Evolutionary conservation across 1,140 invertebrate species (phyloP), one percentile per base, ranked within the genome.

Genomic region (Drosophila tani): DNA sequence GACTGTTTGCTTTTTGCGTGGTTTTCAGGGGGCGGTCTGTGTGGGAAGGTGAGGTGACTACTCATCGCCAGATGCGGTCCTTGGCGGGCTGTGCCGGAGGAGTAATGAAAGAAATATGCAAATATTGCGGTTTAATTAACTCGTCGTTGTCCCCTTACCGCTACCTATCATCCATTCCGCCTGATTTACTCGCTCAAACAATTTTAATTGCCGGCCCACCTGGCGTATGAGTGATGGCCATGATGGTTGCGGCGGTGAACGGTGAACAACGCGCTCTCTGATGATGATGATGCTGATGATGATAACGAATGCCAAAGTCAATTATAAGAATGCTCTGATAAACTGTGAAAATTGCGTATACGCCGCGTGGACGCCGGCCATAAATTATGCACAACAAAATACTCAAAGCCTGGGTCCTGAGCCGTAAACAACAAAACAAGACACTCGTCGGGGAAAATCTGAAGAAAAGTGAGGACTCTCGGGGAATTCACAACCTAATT

Each of bases 71-170:
- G 50, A 47, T 58, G 68, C 50, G 46, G 46, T 51, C 63, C 21
- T 35, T 49, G 41, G 29, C n/a, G 21, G 21, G 70, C 38, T 70
- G 81, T 21, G 70, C 38, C 75, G 81, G 35, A 43, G 59, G 47
- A 71, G 56, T 60, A 74, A 70, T 88, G 85, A 79, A 70, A 57
- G 80, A 80, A 90, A 79, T 88, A 90, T 88, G 84, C 78, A 84
- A 88, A 88, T 88, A 88, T 88, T 78, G 84, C 85, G 85, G 85
- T 88, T 88, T 88, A 88, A 88, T 88, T 88, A 88, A 88, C 69
- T 88, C 75, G 78, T 68, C 74, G 63, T 62, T 63, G 50, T 60
- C 47, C 27, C 21, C 45, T 17, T 14, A 2, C 64, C 55, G 12
- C 14, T 46, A 7, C 43, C 12, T 29, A 8, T 40, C 27, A 8